These are phyloP conservation scores for Lucilia sericata DNA, from an alignment of 1,140 invertebrate species.

Conservation along the genomic window DNA sequence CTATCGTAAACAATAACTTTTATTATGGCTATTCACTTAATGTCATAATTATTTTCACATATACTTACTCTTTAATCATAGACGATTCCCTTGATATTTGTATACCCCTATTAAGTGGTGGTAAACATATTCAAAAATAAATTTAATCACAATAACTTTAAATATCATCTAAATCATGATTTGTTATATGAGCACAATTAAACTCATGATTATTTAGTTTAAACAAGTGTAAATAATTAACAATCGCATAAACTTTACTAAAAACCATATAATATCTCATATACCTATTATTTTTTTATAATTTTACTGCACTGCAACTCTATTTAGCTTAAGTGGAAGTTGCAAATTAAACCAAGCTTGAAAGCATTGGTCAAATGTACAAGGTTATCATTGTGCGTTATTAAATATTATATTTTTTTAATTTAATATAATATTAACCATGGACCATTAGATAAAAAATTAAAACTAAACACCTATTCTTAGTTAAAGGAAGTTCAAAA, in stretches of 20 bases:
- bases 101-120: neutral
- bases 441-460: too few species aligned
- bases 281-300: too few species aligned
- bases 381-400: neutral
- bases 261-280: too few species aligned
- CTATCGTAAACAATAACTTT: neutral
- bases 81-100: neutral
- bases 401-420: too few species aligned
- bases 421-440: too few species aligned
- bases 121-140: too few species aligned
- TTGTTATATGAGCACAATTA: neutral
- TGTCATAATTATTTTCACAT: neutral
- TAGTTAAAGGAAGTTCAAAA: too few species aligned
- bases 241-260: neutral
- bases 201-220: slow-evolving; percentile 3
- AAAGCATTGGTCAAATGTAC: neutral
- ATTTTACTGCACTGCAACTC: neutral
- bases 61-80: neutral
- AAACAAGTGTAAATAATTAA: slow-evolving; percentile 29
- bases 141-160: neutral
- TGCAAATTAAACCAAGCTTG: neutral
- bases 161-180: neutral
- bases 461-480: too few species aligned
- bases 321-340: neutral
- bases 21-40: neutral